A percentile compares a stretch with the other conserved stretches of the same genome.
Evolutionary conservation across 1,140 invertebrate species (phyloP).

Genomic region (Cheumatopsyche charites): DNA sequence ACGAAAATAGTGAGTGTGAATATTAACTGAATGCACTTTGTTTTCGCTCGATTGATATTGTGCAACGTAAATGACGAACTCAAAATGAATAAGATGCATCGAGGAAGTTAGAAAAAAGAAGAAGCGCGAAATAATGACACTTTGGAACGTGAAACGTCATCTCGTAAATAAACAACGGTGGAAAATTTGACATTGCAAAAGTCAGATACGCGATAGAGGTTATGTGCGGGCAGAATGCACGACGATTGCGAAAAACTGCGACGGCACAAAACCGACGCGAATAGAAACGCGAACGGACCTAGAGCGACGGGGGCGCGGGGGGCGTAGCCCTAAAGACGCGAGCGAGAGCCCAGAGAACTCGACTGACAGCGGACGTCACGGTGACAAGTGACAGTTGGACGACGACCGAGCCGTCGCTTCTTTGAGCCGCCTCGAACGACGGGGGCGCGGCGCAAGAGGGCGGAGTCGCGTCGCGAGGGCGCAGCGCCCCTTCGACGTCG

Average conservation of each 20-base stretch:
- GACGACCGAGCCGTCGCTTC: neutral
- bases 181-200: slow-evolving; percentile 44
- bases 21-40: too few relatives aligned
- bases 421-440: neutral
- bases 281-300: neutral
- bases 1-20: too few relatives aligned
- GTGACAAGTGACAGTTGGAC: neutral
- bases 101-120: neutral
- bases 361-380: slow-evolving; percentile 2
- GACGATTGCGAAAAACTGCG: too few relatives aligned
- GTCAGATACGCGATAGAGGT: slow-evolving; percentile 11
- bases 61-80: neutral
- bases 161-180: slow-evolving; percentile 7
- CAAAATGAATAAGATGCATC: neutral
- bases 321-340: neutral
- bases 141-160: neutral
- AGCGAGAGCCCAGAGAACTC: neutral
- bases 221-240: neutral
- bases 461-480: neutral
- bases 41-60: too few relatives aligned
- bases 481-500: neutral
- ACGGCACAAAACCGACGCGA: too few relatives aligned
- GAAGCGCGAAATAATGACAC: neutral
- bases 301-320: neutral
- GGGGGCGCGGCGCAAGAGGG: neutral